Evolutionary conservation across 37 sponge, comb jelly and placozoan genomes (phyloP), one percentile per base, ranked within the genome.

Genomic region (Beroe forskalii): DNA sequence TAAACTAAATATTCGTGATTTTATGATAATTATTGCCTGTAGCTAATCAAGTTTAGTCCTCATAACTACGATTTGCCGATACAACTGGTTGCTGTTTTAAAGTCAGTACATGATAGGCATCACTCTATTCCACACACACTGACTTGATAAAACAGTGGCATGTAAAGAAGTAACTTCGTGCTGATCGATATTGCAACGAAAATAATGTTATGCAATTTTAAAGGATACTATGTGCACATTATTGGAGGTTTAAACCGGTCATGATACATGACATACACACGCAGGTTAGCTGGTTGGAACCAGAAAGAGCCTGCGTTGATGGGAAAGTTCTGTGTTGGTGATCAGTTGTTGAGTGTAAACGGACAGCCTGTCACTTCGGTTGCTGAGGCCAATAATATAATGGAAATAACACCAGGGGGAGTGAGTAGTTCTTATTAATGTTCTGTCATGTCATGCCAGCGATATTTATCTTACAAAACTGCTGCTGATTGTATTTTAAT

Each of bases 231-330:
- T 12, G 55, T 48, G 55, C 55, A 17, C 55, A 12, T 12, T 48
- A 48, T 48, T 17, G 55, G 55, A 48, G 55, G 55, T 48, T 48
- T 48, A 48, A 48, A 48, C 55, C 55, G 55, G 12, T 48, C 12
- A 12, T 48, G 6, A n/a, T n/a, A n/a, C n/a, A n/a, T n/a, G n/a
- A n/a, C n/a, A n/a, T n/a, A n/a, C n/a, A 48, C 55, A 48, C 36
- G 20, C 67, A 91, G 91, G 91, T 32, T 91, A 1, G 83, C 63
- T 23, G 91, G 91, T 62, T 91, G 91, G 91, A 76, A 76, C 67
- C 83, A 91, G 38, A 80, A 80, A 37, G 83, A 76, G 25, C 91
- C 91, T 12, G 67, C 83, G 1, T 35, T 91, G 48, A 12, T 8
- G 76, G 62, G 60, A 30, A 60, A 62, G 41, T 91, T 91, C 36